Base-by-base conservation (phyloP, 2,888 invertebrate species). In the Trichogramma dendrolimi region DNA sequence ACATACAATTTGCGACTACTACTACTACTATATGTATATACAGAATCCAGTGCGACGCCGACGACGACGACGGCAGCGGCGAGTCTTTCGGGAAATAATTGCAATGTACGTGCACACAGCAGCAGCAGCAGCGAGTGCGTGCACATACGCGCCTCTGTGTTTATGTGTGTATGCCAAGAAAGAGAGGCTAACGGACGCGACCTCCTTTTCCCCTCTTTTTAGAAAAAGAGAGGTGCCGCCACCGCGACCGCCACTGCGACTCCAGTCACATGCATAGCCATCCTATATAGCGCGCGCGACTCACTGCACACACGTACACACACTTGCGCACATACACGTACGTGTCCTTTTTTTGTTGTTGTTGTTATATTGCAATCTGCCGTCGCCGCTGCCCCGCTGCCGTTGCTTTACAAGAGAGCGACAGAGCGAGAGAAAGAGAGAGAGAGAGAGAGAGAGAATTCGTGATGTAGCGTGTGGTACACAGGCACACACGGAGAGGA, bases 31-130 rank as follows among this genome's bases (percentile, higher is more conserved):
- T 27, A 27, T 27, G 27, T 27, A 27, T 27, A 27, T 27, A 27
- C 27, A 27, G 27, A 27, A 27, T 27, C 27, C 27, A 27, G 27
- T 27, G 62, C 58, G 62, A 66, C 60, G 55, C 43, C 44, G 58
- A 44, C 59, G 60, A 42, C 44, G 27, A 27, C 27, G 27, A 27
- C 27, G 27, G 42, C 48, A 53, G 51, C 14, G 44, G 50, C 44
- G 48, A 11, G 61, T 61, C 65, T 61, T 65, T 65, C 61, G 63
- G 61, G 63, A 65, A 63, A 65, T 65, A 63, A 63, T 61, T 65
- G 65, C 63, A 55, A 2, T 27, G 27, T 27, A 27, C 27, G 27
- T 27, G 27, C 27, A 27, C 27, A 27, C 27, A 27, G 27, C 27
- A 27, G 27, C 27, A 27, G 27, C 27, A 27, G 27, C 27, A 27